These are phyloP conservation scores for Metopolophium dirhodum DNA, from an alignment of 1,140 invertebrate species.

Conservation along the genomic window DNA sequence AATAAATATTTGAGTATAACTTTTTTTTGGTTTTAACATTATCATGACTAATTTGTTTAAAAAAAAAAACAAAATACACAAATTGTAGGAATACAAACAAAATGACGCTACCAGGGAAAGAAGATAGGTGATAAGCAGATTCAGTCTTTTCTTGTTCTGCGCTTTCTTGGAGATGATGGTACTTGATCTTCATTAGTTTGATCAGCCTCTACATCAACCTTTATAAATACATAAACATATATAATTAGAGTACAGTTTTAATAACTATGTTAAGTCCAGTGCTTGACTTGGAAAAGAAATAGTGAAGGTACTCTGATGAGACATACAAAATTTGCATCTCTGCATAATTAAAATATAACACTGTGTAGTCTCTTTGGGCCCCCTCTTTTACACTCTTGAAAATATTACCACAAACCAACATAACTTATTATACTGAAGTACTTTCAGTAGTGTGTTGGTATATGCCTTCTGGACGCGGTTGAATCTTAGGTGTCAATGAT, in stretches of 20 bases:
- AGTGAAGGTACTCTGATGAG: too few relatives aligned
- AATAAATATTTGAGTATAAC: conserved; percentile 18
- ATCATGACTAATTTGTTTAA: conserved; percentile 31
- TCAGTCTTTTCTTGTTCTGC: conserved; percentile 60
- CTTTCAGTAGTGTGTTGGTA: too few relatives aligned
- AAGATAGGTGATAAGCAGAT: conserved; percentile 39
- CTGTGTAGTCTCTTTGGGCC: too few relatives aligned
- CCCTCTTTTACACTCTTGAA: too few relatives aligned
- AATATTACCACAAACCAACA: too few relatives aligned
- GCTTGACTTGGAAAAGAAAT: too few relatives aligned
- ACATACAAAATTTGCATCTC: too few relatives aligned
- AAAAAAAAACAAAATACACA: conserved; percentile 39
- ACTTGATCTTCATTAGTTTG: conserved; percentile 57
- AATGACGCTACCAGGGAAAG: conserved; percentile 13
- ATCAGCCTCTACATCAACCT: conserved; percentile 47
- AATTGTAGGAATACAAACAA: conserved; percentile 54
- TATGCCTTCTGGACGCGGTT: too few relatives aligned
- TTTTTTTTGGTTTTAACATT: conserved; percentile 22
- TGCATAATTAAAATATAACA: too few relatives aligned
- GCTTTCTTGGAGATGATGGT: conserved; percentile 59
- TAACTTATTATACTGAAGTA: too few relatives aligned
- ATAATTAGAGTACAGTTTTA: background rate
- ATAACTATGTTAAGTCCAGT: background rate
- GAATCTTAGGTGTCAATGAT: too few relatives aligned
- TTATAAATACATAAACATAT: conserved; percentile 5